Conservation (phyloP, 2,797 vertebrate species). For the Xiphorhynchus erythropygius region DNA sequence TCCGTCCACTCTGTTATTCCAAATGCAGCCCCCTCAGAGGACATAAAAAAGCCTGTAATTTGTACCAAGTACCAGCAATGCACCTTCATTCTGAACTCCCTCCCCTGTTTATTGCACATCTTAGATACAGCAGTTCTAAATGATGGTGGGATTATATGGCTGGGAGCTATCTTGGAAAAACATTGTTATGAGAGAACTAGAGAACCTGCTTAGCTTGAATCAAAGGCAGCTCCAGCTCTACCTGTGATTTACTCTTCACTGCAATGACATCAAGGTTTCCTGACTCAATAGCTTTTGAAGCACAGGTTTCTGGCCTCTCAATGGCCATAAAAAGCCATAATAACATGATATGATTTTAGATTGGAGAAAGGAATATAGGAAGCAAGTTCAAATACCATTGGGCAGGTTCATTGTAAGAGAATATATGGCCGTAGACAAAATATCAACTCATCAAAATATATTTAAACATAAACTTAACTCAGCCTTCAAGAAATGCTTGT, state of each 20-base stretch:
- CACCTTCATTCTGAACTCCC: background rate
- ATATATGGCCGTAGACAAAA: background rate
- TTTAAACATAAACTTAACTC: background rate
- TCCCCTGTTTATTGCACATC: background rate
- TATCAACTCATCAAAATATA: slow-evolving; percentile 4
- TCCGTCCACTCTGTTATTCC: background rate
- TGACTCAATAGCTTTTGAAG: background rate
- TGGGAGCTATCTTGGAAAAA: background rate
- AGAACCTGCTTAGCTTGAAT: slow-evolving; percentile 15
- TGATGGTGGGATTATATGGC: background rate
- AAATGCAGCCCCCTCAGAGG: background rate
- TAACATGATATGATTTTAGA: background rate
- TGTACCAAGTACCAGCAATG: background rate
- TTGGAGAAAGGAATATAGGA: background rate
- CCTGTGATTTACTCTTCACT: background rate
- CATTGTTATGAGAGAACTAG: background rate
- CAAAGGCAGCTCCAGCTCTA: background rate
- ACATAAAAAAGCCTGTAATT: background rate
- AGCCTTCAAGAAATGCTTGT: background rate
- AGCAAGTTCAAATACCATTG: background rate
- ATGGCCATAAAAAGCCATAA: background rate
- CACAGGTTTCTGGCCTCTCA: background rate
- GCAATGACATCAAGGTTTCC: background rate
- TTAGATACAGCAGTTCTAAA: background rate
- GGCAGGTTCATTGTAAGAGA: background rate